These are phyloP conservation scores for Therioaphis trifolii DNA, from an alignment of 2,888 invertebrate species.

Conservation along the genomic window DNA sequence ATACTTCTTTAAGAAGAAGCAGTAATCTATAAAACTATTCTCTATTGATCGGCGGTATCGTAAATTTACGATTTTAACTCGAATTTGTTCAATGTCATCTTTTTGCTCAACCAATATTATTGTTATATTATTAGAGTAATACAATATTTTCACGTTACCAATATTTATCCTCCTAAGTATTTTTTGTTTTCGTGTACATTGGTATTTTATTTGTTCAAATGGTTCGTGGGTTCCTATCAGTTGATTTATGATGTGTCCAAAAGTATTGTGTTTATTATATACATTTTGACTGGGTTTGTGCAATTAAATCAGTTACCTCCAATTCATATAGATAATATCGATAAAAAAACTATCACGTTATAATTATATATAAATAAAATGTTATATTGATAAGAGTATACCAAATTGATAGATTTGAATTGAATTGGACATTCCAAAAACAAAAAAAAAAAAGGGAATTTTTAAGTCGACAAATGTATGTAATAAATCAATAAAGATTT, in stretches of 20 bases:
- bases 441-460: neutral
- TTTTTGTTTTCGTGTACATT: constrained; percentile 55
- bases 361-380: neutral
- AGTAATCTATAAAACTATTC: constrained; percentile 33
- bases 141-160: constrained; percentile 62
- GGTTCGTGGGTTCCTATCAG: constrained; percentile 62
- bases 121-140: constrained; percentile 61
- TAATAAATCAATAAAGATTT: constrained; percentile 43
- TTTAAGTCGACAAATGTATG: constrained; percentile 39
- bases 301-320: constrained; percentile 61
- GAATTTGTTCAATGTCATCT: constrained; percentile 61
- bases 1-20: neutral
- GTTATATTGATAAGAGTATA: neutral
- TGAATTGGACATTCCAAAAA: constrained; percentile 33
- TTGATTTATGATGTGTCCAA: constrained; percentile 56
- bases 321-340: constrained; percentile 22
- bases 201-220: constrained; percentile 58
- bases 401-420: constrained; percentile 18
- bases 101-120: constrained; percentile 61
- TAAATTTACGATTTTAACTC: constrained; percentile 49
- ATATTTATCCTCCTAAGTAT: constrained; percentile 54
- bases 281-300: constrained; percentile 55
- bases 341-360: constrained; percentile 14
- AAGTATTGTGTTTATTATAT: constrained; percentile 51
- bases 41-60: constrained; percentile 29